Conservation (phyloP, 2,797 vertebrate genomes). For the Acanthurus leucopareius region DNA sequence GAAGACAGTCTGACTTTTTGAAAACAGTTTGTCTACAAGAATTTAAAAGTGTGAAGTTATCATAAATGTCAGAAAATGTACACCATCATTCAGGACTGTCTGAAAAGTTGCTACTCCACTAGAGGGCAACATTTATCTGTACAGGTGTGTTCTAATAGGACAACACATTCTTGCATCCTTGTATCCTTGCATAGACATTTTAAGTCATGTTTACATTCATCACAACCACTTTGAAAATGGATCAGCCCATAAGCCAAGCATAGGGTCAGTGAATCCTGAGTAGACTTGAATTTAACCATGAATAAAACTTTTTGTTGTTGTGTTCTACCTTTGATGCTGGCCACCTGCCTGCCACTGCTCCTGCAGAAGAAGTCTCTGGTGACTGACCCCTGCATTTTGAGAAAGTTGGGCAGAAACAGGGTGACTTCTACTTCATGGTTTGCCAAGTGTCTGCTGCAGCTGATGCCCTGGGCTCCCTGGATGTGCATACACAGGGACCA, state of each 20-base stretch:
- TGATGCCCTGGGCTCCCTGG: conserved; percentile 94
- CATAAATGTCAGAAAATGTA: not conserved
- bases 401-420: conserved; percentile 93
- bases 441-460: conserved; percentile 92
- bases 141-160: conserved; percentile 5
- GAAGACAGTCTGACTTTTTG: not conserved
- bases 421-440: conserved; percentile 94
- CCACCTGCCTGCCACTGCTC: conserved; percentile 90
- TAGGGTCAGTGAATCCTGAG: not conserved
- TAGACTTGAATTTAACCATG: not conserved
- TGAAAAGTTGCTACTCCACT: conserved; percentile 51
- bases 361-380: conserved; percentile 90
- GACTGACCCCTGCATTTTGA: conserved; percentile 93
- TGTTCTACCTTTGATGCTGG: conserved; percentile 89
- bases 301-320: not conserved
- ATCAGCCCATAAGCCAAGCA: not conserved
- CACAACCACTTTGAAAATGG: not conserved
- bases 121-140: conserved; percentile 70
- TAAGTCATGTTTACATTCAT: not conserved
- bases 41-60: not conserved
- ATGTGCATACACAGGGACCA: conserved; percentile 91
- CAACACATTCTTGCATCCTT: not conserved
- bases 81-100: not conserved
- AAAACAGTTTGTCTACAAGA: not conserved
- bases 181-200: not conserved